Base-by-base conservation (phyloP, 1,140 invertebrate genomes). In the Dermatophagoides farinae region DNA sequence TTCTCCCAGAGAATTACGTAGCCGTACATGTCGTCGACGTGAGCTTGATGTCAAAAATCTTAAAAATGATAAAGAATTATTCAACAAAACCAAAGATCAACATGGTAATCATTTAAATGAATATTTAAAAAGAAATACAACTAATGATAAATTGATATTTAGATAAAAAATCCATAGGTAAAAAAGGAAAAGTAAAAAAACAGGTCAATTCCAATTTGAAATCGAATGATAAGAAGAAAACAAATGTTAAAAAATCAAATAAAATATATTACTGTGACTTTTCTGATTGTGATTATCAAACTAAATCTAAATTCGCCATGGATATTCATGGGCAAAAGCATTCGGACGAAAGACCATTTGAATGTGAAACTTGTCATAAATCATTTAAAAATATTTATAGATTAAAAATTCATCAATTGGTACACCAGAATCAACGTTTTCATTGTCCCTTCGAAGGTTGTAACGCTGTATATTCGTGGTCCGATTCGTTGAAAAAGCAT, bases 331-430 rank as follows among this genome's bases (percentile, higher is more conserved):
- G 20, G 23, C 1, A 18, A 10, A 47, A 50, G 18, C 58, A 60
- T 66, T 47, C 57, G 77, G 76, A 77, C 0, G 81, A 83, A 68
- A 72, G 80, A 54, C 82, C 82, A 12, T 83, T 83, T 66, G 71
- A 76, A 61, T 84, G 82, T 71, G 71, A 73, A 14, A 79, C 78
- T 23, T 84, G 82, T 70, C 77, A 77, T 23, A 73, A 79, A 64
- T 78, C 80, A 2, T 84, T 84, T 66, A 82, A 81, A 0, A 83
- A 81, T 8, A 82, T 80, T n/a, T 82, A 83, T 66, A 82, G 82
- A 43, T 72, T 80, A 37, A 83, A 82, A 72, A 80, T 82, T 23
- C 74, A 76, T 52, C 9, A 16, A 50, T 6, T 51, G 37, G 52
- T 9, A 10, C 58, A 60, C 23, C 6, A 37, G 9, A 44, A 14